Percentiles rank a stretch among this genome's conserved stretches.
Conservation (phyloP, 2,113 vertebrate genomes). For the Crotalus viridis region DNA sequence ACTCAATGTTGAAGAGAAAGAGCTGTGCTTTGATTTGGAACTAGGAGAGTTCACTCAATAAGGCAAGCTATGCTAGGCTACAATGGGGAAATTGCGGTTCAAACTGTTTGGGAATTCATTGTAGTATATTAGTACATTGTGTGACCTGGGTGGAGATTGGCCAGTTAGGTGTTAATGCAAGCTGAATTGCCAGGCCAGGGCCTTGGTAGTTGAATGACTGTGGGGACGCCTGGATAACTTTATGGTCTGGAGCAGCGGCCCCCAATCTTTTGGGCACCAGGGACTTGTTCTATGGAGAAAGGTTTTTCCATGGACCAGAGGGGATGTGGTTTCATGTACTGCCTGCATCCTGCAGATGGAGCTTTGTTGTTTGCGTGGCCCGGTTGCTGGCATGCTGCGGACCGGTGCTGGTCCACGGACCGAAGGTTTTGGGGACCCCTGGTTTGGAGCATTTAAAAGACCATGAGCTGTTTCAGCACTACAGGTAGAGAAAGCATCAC, state of each 20-base stretch:
- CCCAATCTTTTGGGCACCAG: too few relatives aligned
- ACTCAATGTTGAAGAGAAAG: neutral
- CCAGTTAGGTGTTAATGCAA: neutral
- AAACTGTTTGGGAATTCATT: neutral
- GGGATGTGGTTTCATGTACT: too few relatives aligned
- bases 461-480: neutral
- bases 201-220: neutral
- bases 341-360: too few relatives aligned
- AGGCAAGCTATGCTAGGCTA: neutral
- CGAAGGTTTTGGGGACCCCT: too few relatives aligned
- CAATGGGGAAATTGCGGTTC: neutral
- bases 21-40: neutral
- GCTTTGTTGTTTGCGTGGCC: too few relatives aligned
- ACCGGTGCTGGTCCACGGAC: too few relatives aligned
- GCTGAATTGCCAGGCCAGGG: neutral
- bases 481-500: neutral
- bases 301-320: too few relatives aligned
- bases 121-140: neutral
- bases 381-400: too few relatives aligned
- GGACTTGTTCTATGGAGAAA: too few relatives aligned
- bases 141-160: neutral
- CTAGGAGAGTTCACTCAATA: neutral
- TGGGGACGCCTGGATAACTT: neutral
- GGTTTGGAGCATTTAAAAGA: neutral
- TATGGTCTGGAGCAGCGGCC: neutral